Base-by-base conservation (phyloP, 2,888 invertebrate species). In the Stegana nigrithorax region DNA sequence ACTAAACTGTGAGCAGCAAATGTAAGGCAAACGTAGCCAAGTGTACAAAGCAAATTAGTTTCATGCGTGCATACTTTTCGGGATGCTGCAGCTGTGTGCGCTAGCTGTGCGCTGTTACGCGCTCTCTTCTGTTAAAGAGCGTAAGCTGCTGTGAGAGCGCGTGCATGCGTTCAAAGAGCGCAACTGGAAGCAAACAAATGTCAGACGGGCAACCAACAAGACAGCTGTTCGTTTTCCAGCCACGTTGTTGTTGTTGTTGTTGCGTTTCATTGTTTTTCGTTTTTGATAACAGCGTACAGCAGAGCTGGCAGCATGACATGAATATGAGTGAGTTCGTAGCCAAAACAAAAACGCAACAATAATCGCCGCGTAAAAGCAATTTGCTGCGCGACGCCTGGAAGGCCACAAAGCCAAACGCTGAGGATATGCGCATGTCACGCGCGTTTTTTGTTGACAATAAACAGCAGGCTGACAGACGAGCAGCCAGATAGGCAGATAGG, bases 1-100 rank as follows among this genome's bases (percentile, higher is more conserved):
- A 76, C 80, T 76, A 67, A 73, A 68, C 60, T 50, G 47, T 50
- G 23, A 59, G 45, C 25, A 6, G 17, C 10, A 29, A 27, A 27
- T 21, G 44, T 26, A 42, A n/a, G n/a, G n/a, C n/a, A n/a, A n/a
- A n/a, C n/a, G n/a, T n/a, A n/a, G n/a, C n/a, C 26, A 14, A 29
- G 23, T n/a, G 6, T n/a, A 17, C 39, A 39, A 23, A 56, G 14
- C 14, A 26, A 50, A 50, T 26, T 26, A 12, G 47, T 10, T 21
- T 25, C 47, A 47, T 47, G 26, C n/a, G 2, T 26, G 26, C 25
- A 17, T 10, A 45, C 12, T 25, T 25, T 47, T 12, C 2, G 50
- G n/a, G 12, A 12, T 19, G 29, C n/a, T 56, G 21, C 56, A 32
- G 56, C 53, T 19, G 53, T 14, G 53, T 14, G 17, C 17, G 53